Percentiles rank a stretch among this genome's conserved stretches.
These are phyloP conservation scores for Homalodisca vitripennis DNA, from an alignment of 1,140 invertebrate species.

Conservation along the genomic window DNA sequence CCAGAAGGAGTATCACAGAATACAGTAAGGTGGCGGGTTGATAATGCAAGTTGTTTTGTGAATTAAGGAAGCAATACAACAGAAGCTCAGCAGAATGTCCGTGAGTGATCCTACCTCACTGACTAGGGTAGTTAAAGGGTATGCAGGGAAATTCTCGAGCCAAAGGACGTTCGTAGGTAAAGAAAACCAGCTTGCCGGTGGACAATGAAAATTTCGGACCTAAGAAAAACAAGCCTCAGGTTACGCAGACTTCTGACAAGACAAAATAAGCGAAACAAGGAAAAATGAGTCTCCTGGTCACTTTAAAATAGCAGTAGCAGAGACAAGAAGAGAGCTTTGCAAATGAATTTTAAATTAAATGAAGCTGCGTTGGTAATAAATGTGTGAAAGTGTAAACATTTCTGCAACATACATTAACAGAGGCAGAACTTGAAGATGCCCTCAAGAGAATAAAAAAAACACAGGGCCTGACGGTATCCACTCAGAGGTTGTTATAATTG, in stretches of 20 bases:
- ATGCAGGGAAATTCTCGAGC: not conserved
- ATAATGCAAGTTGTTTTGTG: not conserved
- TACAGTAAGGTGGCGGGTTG: not conserved
- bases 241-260: not conserved
- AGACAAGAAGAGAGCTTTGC: no score
- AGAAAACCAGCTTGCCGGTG: not conserved
- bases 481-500: not conserved
- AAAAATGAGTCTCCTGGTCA: not conserved
- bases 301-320: not conserved
- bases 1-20: not conserved
- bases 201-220: not conserved
- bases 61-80: not conserved
- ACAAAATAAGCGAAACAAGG: not conserved
- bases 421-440: not conserved
- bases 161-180: not conserved
- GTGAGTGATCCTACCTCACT: not conserved
- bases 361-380: not conserved
- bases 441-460: not conserved
- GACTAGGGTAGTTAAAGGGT: not conserved
- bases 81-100: not conserved
- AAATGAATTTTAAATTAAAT: not conserved
- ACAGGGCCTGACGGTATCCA: not conserved
- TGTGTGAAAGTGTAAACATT: not conserved
- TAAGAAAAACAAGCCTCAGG: not conserved
- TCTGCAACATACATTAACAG: not conserved